Evolutionary conservation across 1,140 invertebrate species (phyloP).

Genomic region (Gonioctena quinquepunctata): DNA sequence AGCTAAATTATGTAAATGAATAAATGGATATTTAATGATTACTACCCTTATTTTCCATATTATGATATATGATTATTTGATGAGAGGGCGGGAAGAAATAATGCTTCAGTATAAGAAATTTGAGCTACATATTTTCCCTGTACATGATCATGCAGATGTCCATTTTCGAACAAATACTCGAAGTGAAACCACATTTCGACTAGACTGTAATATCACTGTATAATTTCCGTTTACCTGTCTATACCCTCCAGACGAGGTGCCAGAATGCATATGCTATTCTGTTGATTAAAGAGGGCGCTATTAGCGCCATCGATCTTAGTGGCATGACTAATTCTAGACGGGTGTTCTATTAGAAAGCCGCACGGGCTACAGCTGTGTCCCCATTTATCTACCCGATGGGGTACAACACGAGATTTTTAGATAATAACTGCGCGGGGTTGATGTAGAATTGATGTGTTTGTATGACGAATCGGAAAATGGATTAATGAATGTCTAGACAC

Average conservation of each 20-base stretch:
- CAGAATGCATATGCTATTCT: slow-evolving; percentile 29
- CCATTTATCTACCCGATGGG: slow-evolving; percentile 29
- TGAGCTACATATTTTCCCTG: too few relatives aligned
- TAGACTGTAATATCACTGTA: slow-evolving; percentile 7
- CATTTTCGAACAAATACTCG: too few relatives aligned
- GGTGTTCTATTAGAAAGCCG: slow-evolving; percentile 37
- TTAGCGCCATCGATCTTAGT: slow-evolving; percentile 38
- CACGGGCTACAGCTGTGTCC: slow-evolving; percentile 33
- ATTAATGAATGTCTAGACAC: too few relatives aligned
- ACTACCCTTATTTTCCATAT: too few relatives aligned
- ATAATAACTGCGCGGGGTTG: not conserved
- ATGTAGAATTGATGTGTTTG: not conserved
- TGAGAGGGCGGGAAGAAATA: too few relatives aligned
- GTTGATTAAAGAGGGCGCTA: slow-evolving; percentile 36
- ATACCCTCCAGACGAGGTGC: slow-evolving; percentile 6
- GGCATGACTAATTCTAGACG: slow-evolving; percentile 39
- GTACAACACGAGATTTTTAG: slow-evolving; percentile 10
- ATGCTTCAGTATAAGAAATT: too few relatives aligned
- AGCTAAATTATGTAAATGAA: too few relatives aligned
- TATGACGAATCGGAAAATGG: not conserved
- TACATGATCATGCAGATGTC: too few relatives aligned
- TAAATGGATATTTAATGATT: too few relatives aligned
- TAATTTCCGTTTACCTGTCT: slow-evolving; percentile 21
- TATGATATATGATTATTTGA: too few relatives aligned
- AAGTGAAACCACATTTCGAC: too few relatives aligned